phyloP scores from a whole-genome alignment of 2,797 vertebrate species.

The Acomys russatus region DNA sequence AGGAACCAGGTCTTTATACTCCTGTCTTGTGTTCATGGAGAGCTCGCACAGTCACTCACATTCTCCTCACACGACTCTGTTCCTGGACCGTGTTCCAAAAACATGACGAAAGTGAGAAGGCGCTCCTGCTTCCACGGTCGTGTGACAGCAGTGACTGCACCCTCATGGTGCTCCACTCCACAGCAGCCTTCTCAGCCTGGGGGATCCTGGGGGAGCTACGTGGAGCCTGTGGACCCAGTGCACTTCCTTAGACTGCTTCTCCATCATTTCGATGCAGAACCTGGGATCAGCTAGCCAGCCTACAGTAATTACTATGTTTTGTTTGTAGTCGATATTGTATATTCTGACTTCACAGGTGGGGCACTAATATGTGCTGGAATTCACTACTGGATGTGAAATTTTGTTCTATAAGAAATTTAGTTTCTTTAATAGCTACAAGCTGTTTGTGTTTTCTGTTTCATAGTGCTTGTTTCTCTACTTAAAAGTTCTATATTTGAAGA shows the following conservation, averaged over 20 bases:
- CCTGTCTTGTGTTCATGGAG: background rate
- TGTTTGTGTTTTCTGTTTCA: slow-evolving; percentile 51
- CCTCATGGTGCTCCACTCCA: background rate
- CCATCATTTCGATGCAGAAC: background rate
- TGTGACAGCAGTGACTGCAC: background rate
- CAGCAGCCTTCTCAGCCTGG: background rate
- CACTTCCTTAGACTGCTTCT: background rate
- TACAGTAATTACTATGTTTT: slow-evolving; percentile 4
- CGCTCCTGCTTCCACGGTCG: slow-evolving; percentile 6
- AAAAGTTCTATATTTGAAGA: slow-evolving; percentile 49
- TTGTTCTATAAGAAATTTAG: slow-evolving; percentile 35
- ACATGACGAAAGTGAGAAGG: background rate
- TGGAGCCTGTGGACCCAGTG: background rate
- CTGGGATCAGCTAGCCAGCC: background rate
- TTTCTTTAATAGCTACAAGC: slow-evolving; percentile 38
- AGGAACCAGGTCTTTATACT: background rate
- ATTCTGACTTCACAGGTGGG: slow-evolving; percentile 4
- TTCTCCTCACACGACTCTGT: background rate
- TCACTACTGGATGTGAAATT: slow-evolving; percentile 41
- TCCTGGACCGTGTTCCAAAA: background rate
- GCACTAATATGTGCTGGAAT: slow-evolving; percentile 52
- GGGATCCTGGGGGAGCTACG: background rate
- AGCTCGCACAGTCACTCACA: background rate
- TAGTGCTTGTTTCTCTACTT: slow-evolving; percentile 11
- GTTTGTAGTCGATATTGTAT: background rate